phyloP scores from a whole-genome alignment of 2,888 invertebrate genomes.

The Micoletzkya japonica region DNA sequence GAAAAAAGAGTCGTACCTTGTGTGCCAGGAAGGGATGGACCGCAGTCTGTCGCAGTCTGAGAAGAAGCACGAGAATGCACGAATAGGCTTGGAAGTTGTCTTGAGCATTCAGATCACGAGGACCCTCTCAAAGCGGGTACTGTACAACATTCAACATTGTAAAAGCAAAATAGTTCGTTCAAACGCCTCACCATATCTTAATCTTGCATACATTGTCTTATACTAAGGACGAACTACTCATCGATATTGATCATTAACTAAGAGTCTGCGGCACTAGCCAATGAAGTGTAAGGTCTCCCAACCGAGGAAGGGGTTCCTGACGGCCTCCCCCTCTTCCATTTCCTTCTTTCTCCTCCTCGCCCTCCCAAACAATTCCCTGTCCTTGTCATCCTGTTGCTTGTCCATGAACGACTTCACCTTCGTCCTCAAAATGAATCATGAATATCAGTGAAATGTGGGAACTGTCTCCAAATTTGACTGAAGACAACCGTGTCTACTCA shows the following conservation, averaged over 20 bases:
- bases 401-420: constrained; percentile 64
- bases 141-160: neutral
- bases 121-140: constrained; percentile 37
- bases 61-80: constrained; percentile 74
- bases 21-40: constrained; percentile 84
- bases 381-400: constrained; percentile 51
- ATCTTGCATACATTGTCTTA: no score
- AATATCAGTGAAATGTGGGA: no score
- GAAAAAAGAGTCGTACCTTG: constrained; percentile 53
- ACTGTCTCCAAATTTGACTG: no score
- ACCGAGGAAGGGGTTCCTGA: constrained; percentile 49
- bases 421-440: constrained; percentile 49
- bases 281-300: neutral
- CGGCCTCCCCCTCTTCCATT: constrained; percentile 30
- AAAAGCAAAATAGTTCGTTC: neutral
- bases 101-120: constrained; percentile 31
- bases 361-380: constrained; percentile 30
- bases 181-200: no score
- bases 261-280: no score
- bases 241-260: no score
- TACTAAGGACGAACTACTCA: no score
- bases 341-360: constrained; percentile 27
- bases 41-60: constrained; percentile 84
- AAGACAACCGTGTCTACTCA: neutral
- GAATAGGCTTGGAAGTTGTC: constrained; percentile 42